phyloP scores from a whole-genome alignment of 2,888 invertebrate species.

The Eupithecia insigniata region DNA sequence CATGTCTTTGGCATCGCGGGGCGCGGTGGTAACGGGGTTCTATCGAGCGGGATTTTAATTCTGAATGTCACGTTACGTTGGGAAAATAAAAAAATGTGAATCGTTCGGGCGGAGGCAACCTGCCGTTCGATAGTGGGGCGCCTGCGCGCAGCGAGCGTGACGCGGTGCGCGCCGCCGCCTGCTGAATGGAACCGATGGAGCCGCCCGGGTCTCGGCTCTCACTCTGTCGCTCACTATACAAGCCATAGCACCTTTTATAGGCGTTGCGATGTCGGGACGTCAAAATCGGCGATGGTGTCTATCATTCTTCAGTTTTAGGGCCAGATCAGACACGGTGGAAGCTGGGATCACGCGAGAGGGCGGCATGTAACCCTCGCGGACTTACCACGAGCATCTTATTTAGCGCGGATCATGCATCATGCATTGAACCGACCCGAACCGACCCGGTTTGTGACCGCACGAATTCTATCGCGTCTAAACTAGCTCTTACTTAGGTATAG shows the following conservation, averaged over 20 bases:
- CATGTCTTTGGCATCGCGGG: constrained; percentile 50
- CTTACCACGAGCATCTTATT: background rate
- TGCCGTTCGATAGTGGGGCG: constrained; percentile 82
- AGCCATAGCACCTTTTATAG: constrained; percentile 32
- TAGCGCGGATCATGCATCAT: background rate
- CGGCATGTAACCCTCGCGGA: background rate
- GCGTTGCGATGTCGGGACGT: background rate
- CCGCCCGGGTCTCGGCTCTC: constrained; percentile 40
- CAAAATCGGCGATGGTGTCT: background rate
- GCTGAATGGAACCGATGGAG: constrained; percentile 56
- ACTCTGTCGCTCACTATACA: constrained; percentile 58
- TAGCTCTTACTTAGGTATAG: too few species aligned
- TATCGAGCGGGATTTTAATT: constrained; percentile 52
- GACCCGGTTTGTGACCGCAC: background rate
- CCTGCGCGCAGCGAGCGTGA: constrained; percentile 75
- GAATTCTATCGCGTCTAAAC: background rate
- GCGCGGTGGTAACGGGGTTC: constrained; percentile 16
- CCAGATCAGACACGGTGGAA: background rate
- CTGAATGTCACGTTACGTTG: constrained; percentile 64
- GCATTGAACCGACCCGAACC: background rate
- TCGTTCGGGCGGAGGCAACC: constrained; percentile 74
- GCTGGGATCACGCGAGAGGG: too few species aligned
- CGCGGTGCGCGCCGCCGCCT: constrained; percentile 68
- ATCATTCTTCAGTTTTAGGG: background rate
- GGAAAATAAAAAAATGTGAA: constrained; percentile 79